phyloP scores from a whole-genome alignment of 2,797 vertebrate species.

The Tympanoctomys barrerae region DNA sequence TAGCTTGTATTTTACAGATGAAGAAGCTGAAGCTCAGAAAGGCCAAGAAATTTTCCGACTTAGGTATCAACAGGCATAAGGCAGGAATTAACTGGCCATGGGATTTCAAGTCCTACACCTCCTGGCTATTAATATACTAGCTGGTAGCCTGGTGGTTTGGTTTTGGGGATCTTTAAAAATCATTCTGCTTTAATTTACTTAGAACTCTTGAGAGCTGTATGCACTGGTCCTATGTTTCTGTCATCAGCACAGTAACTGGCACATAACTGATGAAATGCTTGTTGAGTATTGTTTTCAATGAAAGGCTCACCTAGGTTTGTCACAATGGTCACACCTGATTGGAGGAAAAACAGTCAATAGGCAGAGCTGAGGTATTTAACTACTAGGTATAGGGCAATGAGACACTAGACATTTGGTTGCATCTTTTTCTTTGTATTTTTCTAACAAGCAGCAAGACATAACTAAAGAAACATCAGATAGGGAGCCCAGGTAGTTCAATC shows the following conservation, averaged over 20 bases:
- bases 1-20: conserved; percentile 25
- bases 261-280: background rate
- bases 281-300: background rate
- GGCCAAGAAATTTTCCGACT: background rate
- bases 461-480: background rate
- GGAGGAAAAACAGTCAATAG: background rate
- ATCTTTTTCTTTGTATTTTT: conserved; percentile 17
- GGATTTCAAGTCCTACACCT: background rate
- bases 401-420: background rate
- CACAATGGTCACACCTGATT: background rate
- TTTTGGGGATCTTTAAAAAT: conserved; percentile 30
- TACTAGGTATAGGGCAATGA: conserved; percentile 5
- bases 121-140: background rate
- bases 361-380: background rate
- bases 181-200: conserved; percentile 15
- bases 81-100: background rate
- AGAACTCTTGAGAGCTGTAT: background rate
- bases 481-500: background rate
- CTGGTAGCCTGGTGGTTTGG: background rate
- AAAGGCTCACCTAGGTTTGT: background rate
- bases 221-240: conserved; percentile 27
- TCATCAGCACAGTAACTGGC: conserved; percentile 2
- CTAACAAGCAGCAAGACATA: conserved; percentile 26
- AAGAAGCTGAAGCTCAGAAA: conserved; percentile 32
- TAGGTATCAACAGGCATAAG: background rate